Evolutionary conservation across 2,113 vertebrate genomes (phyloP).

Genomic region (Puffinus mauretanicus): DNA sequence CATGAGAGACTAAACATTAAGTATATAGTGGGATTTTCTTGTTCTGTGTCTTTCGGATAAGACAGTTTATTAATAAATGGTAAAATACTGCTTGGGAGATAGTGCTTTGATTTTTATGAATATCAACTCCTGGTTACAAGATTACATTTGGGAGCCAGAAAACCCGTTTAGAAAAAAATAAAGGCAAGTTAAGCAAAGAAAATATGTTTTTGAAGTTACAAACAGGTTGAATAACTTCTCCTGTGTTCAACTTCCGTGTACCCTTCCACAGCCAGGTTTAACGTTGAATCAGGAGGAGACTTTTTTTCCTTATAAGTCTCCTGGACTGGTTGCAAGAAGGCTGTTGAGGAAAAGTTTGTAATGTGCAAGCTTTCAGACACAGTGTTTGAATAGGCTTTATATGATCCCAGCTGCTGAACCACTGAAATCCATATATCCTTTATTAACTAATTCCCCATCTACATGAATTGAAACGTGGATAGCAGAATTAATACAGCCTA

Average conservation of each 20-base stretch:
- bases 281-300: neutral
- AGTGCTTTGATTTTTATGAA: neutral
- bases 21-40: neutral
- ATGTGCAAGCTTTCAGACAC: neutral
- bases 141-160: neutral
- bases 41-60: neutral
- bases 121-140: neutral
- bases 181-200: neutral
- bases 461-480: neutral
- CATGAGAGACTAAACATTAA: neutral
- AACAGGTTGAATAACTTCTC: neutral
- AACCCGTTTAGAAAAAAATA: neutral
- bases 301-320: neutral
- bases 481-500: neutral
- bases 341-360: neutral
- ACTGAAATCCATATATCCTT: neutral
- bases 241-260: neutral
- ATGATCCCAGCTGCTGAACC: neutral
- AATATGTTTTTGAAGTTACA: neutral
- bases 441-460: neutral
- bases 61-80: neutral
- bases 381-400: neutral
- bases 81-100: neutral
- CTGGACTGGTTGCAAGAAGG: neutral
- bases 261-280: neutral